A percentile compares a stretch with the other conserved stretches of the same genome.
Conservation (phyloP, 2,797 vertebrate genomes). For the Sebastes hopkinsi region DNA sequence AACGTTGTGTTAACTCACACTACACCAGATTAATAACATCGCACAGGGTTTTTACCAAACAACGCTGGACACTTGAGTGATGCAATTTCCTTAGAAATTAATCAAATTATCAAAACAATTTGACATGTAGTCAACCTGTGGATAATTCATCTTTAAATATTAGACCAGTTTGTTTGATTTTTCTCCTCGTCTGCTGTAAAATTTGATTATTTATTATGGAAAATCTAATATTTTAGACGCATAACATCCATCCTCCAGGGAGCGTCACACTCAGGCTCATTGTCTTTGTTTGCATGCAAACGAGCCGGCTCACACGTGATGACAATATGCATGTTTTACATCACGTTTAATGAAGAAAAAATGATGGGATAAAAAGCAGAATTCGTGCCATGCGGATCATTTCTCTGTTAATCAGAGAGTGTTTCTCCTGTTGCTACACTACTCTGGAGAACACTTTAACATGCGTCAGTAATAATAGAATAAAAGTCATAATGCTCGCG, state of each 20-base stretch:
- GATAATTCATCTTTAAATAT: background rate
- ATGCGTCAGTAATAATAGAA: conserved; percentile 25
- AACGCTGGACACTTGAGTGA: background rate
- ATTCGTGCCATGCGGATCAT: conserved; percentile 4
- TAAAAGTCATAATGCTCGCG: background rate
- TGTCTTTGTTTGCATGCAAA: conserved; percentile 14
- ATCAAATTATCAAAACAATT: background rate
- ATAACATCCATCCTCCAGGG: background rate
- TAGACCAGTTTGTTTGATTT: background rate
- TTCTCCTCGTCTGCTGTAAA: background rate
- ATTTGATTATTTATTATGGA: background rate
- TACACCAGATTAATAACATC: background rate
- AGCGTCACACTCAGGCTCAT: background rate
- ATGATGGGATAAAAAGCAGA: background rate
- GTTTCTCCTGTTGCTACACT: conserved; percentile 16
- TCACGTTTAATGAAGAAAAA: background rate
- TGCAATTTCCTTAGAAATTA: background rate
- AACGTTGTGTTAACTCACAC: background rate
- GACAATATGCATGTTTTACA: background rate
- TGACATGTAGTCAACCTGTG: background rate
- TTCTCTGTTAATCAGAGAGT: conserved; percentile 4
- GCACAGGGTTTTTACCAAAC: background rate
- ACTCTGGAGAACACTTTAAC: background rate
- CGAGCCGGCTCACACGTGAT: background rate
- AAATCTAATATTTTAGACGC: background rate